Evolutionary conservation across 53 echinoderm and acorn worm genomes (phyloP).

Genomic region (Holothuria scabra): DNA sequence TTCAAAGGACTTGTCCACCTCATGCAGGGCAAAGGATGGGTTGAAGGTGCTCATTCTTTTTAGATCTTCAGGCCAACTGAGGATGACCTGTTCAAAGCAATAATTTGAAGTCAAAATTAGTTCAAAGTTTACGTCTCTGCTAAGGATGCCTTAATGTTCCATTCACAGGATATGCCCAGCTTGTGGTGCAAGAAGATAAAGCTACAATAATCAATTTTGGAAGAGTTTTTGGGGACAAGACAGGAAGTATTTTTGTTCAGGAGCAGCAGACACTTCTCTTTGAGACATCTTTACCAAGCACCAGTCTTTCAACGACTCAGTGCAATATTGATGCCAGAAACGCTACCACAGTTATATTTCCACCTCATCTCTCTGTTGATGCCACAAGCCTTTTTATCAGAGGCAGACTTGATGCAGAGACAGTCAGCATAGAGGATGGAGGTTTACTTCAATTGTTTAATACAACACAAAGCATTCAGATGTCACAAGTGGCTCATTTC

Average conservation of each 20-base stretch:
- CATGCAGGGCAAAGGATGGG: too few relatives aligned
- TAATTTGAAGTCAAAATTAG: too few relatives aligned
- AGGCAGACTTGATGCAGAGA: conserved; percentile 66
- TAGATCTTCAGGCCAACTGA: too few relatives aligned
- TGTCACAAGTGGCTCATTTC: conserved; percentile 60
- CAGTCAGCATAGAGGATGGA: conserved; percentile 69
- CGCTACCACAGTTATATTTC: conserved; percentile 66
- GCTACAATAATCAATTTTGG: conserved; percentile 53
- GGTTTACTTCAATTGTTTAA: conserved; percentile 58
- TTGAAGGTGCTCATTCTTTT: too few relatives aligned
- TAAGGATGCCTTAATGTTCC: neutral
- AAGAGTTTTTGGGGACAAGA: conserved; percentile 72
- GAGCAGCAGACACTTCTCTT: conserved; percentile 58
- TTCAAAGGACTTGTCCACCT: too few relatives aligned
- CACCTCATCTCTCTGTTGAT: conserved; percentile 68
- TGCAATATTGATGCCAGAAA: conserved; percentile 64
- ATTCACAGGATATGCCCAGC: conserved; percentile 46
- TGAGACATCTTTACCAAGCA: conserved; percentile 58
- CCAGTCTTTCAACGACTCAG: conserved; percentile 56
- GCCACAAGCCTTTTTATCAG: conserved; percentile 61
- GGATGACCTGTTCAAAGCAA: too few relatives aligned
- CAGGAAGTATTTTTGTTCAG: conserved; percentile 61
- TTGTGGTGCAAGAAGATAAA: conserved; percentile 48
- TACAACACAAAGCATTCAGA: conserved; percentile 46
- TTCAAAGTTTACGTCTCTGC: too few relatives aligned